phyloP scores from a whole-genome alignment of 2,797 vertebrate species.

The Bradypodion ventrale region DNA sequence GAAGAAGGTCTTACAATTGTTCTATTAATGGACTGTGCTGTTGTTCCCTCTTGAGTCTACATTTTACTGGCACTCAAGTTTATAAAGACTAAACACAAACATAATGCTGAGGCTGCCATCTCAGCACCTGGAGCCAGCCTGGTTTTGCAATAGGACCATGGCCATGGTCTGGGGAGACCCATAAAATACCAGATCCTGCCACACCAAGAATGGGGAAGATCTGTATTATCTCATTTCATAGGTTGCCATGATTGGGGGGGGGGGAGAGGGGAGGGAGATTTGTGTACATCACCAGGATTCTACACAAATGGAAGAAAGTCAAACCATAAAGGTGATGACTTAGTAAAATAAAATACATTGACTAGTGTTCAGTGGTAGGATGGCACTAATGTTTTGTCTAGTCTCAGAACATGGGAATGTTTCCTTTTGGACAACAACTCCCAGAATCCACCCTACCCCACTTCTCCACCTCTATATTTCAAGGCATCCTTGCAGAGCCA shows the following conservation, averaged over 20 bases:
- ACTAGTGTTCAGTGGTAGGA: neutral
- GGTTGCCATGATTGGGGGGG: neutral
- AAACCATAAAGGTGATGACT: neutral
- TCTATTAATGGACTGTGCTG: neutral
- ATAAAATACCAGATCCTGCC: neutral
- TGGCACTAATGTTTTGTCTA: neutral
- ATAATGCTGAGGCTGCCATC: neutral
- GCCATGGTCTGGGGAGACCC: neutral
- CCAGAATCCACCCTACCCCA: too few species aligned
- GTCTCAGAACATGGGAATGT: too few species aligned
- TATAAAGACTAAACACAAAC: neutral
- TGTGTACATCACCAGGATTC: neutral
- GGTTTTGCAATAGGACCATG: neutral
- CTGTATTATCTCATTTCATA: neutral
- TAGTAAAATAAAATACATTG: neutral
- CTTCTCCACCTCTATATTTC: too few species aligned
- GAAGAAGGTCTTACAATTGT: too few species aligned
- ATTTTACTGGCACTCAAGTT: neutral
- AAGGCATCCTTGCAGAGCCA: too few species aligned
- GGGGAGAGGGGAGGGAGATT: neutral
- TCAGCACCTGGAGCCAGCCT: neutral
- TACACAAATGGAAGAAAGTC: neutral
- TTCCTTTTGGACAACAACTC: too few species aligned
- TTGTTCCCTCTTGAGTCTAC: neutral
- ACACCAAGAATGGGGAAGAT: neutral